These are phyloP conservation scores for human (Homo sapiens) DNA, from an alignment of 2,113 vertebrate genomes.

Conservation along the genomic window GRCh38 chr18:29395001-29395500, in stretches of 20 bases:
- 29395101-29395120: neutral
- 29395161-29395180: neutral
- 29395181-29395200: accelerated
- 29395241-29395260: neutral
- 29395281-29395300: neutral
- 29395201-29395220: neutral
- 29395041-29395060: neutral
- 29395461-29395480: neutral
- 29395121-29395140: neutral
- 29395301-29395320: neutral
- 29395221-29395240: neutral
- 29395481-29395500: neutral
- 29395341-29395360: neutral
- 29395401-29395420: neutral
- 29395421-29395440: neutral
- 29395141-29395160: neutral
- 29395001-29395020: neutral
- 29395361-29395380: neutral
- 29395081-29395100: neutral
- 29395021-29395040: neutral
- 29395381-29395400: neutral
- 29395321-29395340: neutral
- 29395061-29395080: neutral
- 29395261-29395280: neutral
- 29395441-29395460: neutral